Base-by-base conservation (phyloP, 2,888 invertebrate species). In the Caenorhabditis japonica region DNA sequence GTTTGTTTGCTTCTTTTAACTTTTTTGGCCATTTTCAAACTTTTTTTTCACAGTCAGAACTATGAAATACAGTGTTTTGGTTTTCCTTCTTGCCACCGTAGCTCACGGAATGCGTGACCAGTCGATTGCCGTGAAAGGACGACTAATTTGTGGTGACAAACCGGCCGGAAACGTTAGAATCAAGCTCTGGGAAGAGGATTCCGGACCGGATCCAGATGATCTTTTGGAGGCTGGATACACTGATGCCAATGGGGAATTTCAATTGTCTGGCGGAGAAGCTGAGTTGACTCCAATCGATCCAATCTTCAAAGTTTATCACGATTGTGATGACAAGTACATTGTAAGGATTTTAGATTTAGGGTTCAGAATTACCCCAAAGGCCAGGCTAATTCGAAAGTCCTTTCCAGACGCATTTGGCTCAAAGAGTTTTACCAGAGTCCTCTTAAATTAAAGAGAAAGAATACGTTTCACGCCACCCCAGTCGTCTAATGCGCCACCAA, bases 181-280 rank as follows among this genome's bases (percentile, higher is more conserved):
- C 41, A 83, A 83, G 77, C 68, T 83, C 51, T 83, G 83, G 83
- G 83, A 83, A 46, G 83, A 81, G 53, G 83, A 83, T 44, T 56
- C 64, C 39, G 81, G 81, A 23, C 80, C 79, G 25, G 81, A 81
- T 41, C 80, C 80, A 30, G 83, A 83, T 55, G 83, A 83, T 55
- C 76, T 83, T 17, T 60, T 83, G 12, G 81, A 83, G 52, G 77
- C 77, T 25, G 78, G 78, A 12, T 81, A 83, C 70, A 81, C 83
- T 4, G 81, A 83, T 38, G 46, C 46, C 7, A 73, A 83, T 21
- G 83, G 83, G 19, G 69, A 75, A 13, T 81, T 83, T 64, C 58
- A 62, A 3, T 30, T 77, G 39, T 58, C 75, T 13, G 81, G 81
- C 43, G 75, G 75, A 53, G 75, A 75, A 41, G 77, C 79, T 15